phyloP scores from a whole-genome alignment of 2,113 vertebrate species.

The Ploceus nigricollis region DNA sequence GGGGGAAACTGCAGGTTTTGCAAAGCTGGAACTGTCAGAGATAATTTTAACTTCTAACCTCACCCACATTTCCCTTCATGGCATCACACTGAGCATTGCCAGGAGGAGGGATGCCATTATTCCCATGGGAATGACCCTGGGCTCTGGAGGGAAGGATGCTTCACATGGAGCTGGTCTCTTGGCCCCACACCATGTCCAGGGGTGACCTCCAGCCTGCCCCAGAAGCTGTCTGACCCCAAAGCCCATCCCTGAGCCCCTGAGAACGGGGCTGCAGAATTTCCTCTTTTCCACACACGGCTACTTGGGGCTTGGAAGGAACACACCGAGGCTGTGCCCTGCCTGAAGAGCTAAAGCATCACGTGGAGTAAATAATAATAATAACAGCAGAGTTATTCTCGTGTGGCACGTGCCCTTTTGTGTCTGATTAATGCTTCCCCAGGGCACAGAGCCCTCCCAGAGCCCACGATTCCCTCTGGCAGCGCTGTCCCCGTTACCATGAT shows the following conservation, averaged over 20 bases:
- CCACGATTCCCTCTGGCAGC: background rate
- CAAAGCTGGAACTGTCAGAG: background rate
- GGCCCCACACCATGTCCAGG: background rate
- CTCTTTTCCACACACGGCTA: accelerated
- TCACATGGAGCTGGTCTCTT: background rate
- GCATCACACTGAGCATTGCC: background rate
- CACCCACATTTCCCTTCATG: background rate
- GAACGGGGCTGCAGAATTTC: background rate
- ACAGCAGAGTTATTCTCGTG: background rate
- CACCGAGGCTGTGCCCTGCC: background rate
- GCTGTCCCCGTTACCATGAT: background rate
- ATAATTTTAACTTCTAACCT: background rate
- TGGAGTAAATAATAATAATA: background rate
- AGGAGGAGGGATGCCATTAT: background rate
- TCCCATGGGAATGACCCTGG: background rate
- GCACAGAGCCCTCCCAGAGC: background rate
- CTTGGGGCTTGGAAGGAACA: background rate
- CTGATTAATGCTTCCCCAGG: background rate
- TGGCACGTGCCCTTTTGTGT: background rate
- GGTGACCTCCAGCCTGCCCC: background rate
- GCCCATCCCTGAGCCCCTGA: background rate
- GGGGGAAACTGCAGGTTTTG: background rate
- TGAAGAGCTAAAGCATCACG: background rate
- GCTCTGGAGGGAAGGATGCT: background rate
- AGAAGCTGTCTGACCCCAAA: background rate